phyloP scores from a whole-genome alignment of 1,140 invertebrate species.

The Listronotus bonariensis region DNA sequence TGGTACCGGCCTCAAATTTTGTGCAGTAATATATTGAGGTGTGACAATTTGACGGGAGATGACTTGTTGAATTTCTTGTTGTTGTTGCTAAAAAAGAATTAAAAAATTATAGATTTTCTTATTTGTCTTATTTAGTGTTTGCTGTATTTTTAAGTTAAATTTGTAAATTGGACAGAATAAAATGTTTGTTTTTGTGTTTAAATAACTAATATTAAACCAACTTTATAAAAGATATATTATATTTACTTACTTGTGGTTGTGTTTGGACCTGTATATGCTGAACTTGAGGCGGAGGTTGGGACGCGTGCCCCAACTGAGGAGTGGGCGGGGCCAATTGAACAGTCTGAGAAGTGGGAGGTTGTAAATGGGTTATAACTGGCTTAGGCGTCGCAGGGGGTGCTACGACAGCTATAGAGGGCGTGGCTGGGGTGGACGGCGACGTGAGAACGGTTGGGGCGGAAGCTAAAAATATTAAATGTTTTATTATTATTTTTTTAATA shows the following conservation, averaged over 20 bases:
- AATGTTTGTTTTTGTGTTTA: too few relatives aligned
- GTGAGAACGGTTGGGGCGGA: slow-evolving; percentile 20
- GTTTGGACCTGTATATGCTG: slow-evolving; percentile 8
- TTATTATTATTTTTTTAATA: too few relatives aligned
- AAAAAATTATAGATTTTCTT: too few relatives aligned
- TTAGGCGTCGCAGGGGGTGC: slow-evolving; percentile 3
- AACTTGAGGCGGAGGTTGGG: background rate
- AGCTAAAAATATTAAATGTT: background rate
- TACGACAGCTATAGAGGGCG: background rate
- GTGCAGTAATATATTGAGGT: slow-evolving; percentile 53
- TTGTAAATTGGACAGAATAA: background rate
- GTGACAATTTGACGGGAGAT: slow-evolving; percentile 45
- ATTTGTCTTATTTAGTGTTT: too few relatives aligned
- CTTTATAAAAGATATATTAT: too few relatives aligned
- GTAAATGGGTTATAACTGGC: background rate
- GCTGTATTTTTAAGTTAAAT: too few relatives aligned
- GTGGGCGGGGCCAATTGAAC: slow-evolving; percentile 2
- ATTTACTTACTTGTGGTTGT: background rate
- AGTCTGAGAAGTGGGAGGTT: slow-evolving; percentile 3
- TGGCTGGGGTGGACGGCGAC: slow-evolving; percentile 12
- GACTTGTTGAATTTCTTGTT: slow-evolving; percentile 37
- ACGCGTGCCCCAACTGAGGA: background rate
- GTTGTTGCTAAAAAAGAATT: slow-evolving; percentile 31
- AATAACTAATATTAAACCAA: too few relatives aligned
- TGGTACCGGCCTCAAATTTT: slow-evolving; percentile 53